Evolutionary conservation across 2,888 invertebrate genomes (phyloP), one percentile per base, ranked within the genome.

Genomic region (Brachynemurus nebulosus): DNA sequence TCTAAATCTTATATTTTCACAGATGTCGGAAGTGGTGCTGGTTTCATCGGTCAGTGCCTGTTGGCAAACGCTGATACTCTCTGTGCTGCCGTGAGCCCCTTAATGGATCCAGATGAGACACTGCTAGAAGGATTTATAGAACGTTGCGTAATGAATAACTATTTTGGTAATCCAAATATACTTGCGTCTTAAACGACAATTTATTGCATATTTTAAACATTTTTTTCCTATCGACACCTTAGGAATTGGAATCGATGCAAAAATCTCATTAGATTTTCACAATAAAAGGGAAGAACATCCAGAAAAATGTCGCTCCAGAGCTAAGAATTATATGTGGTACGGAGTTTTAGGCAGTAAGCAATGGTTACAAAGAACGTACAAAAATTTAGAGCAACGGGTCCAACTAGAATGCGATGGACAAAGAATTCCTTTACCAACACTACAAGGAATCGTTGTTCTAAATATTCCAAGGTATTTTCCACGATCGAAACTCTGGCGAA

Each of bases 121-220:
- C 68, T 88, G 2, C 67, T 86, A 59, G 90, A 90, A 68, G 90
- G 90, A 1, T 88, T 84, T 63, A 85, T 85, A 55, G 96, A 97
- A 65, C 80, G 85, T 53, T 91, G 91, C 57, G 93, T 95, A 2
- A 96, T 97, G 96, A 97, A 96, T 66, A 97, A 97, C 62, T 97
- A 97, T 62, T 96, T 96, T 61, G 96, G 44, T 44, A 27, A 37
- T 17, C 23, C 23, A 23, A 23, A 23, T 23, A 7, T 6, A 23
- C 6, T 23, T 23, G 23, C 9, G 23, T 9, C 23, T 23, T 7
- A 23, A 23, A 9, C 9, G 23, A 6, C 23, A 23, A 23, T 14
- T 34, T 14, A 12, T 34, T 34, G 8, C 8, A 12, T 16, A 21
- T n/a, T 39, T 39, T 20, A 20, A 20, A 39, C n/a, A 8, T 38